A percentile compares a stretch with the other conserved stretches of the same genome.
These are phyloP conservation scores for Odontomachus brunneus DNA, from an alignment of 1,140 invertebrate species.

Conservation along the genomic window DNA sequence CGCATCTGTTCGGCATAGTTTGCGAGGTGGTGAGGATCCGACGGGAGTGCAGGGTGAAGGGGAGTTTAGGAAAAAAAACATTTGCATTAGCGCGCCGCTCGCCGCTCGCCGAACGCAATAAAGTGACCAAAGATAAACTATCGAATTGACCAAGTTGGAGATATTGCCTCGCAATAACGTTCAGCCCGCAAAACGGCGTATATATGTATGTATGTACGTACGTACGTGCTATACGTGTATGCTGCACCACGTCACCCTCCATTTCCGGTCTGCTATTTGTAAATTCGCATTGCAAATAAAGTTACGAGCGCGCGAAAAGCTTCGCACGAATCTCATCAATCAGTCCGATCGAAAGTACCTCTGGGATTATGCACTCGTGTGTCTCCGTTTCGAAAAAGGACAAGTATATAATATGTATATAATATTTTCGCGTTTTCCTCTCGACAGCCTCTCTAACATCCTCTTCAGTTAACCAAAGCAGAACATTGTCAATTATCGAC, in stretches of 20 bases:
- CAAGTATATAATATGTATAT: not conserved
- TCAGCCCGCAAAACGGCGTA: not conserved
- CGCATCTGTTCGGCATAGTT: constrained; percentile 41
- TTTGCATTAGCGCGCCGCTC: constrained; percentile 30
- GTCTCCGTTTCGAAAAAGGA: not conserved
- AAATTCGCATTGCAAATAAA: constrained; percentile 37
- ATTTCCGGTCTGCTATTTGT: constrained; percentile 45
- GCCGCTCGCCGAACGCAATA: constrained; percentile 37
- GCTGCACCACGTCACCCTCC: constrained; percentile 9
- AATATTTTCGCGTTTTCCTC: no score
- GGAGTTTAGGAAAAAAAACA: constrained; percentile 45
- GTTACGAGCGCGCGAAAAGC: not conserved
- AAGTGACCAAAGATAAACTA: constrained; percentile 56
- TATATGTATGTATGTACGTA: not conserved
- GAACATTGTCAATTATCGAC: no score
- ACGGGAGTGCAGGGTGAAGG: not conserved
- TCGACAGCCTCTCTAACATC: no score
- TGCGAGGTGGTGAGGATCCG: not conserved
- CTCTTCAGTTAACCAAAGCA: no score
- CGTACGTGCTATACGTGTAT: not conserved
- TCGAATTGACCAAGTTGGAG: constrained; percentile 48
- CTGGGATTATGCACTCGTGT: no score
- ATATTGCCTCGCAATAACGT: constrained; percentile 41
- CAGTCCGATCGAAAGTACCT: no score
- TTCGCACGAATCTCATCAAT: no score